These are phyloP conservation scores for Albula goreensis DNA, from an alignment of 2,113 vertebrate genomes.

Conservation along the genomic window DNA sequence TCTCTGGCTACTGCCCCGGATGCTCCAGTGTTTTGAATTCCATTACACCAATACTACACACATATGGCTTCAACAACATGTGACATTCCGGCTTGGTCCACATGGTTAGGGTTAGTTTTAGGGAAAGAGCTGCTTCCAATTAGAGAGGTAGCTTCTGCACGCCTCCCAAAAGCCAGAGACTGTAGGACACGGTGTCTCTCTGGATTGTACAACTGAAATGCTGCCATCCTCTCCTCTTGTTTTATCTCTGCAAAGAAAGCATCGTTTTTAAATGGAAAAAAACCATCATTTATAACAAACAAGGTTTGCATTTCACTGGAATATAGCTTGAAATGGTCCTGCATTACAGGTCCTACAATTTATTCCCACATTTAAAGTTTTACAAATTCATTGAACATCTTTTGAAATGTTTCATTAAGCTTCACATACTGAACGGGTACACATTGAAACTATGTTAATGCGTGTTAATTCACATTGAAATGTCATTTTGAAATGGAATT, in stretches of 20 bases:
- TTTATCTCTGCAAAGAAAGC: conserved; percentile 39
- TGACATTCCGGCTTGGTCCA: not conserved
- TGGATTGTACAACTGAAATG: conserved; percentile 56
- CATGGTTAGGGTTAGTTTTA: too few species aligned
- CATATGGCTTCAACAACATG: not conserved
- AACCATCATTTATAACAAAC: not conserved
- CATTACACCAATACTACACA: not conserved
- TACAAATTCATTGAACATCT: not conserved
- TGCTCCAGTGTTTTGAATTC: not conserved
- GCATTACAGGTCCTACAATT: not conserved
- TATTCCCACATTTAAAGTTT: not conserved
- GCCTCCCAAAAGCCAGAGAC: conserved; percentile 71
- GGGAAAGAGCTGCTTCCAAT: not conserved
- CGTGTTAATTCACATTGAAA: not conserved
- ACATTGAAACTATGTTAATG: not conserved
- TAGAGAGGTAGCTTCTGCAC: conserved; percentile 38
- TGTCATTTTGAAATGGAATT: not conserved
- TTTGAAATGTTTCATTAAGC: not conserved
- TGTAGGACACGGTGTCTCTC: conserved; percentile 59
- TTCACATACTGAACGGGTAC: not conserved
- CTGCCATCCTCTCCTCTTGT: conserved; percentile 65
- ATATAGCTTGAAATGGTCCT: not conserved
- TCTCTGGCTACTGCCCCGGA: not conserved
- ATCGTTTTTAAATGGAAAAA: not conserved
- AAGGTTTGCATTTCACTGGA: not conserved